A percentile compares a stretch with the other conserved stretches of the same genome.
These are phyloP conservation scores for Fopius arisanus DNA, from an alignment of 1,140 invertebrate species.

Conservation along the genomic window DNA sequence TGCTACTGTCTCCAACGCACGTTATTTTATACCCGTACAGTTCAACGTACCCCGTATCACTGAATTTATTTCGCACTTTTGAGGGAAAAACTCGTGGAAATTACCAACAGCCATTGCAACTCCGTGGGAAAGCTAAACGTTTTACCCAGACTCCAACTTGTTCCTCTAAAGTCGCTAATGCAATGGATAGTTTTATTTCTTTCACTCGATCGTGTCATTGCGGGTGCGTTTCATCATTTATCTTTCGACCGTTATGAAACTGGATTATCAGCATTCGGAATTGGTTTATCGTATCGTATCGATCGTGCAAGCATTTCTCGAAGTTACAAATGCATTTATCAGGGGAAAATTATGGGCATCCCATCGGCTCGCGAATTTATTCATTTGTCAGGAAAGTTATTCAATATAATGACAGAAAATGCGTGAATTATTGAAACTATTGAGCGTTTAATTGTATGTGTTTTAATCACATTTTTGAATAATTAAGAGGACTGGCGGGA, in stretches of 20 bases:
- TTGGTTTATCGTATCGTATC: background rate
- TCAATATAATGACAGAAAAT: no score
- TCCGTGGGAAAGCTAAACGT: background rate
- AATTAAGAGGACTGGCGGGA: no score
- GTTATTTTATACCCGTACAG: background rate
- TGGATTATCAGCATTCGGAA: background rate
- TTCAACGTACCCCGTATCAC: background rate
- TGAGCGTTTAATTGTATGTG: no score
- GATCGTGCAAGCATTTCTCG: background rate
- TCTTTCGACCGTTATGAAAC: constrained; percentile 4
- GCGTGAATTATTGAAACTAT: no score
- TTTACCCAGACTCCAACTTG: background rate
- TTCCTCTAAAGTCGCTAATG: background rate
- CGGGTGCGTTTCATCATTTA: background rate
- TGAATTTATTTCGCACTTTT: background rate
- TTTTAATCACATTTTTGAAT: no score
- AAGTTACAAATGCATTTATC: background rate
- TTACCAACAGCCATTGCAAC: background rate
- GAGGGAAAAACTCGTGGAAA: constrained; percentile 4
- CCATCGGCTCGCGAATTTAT: background rate
- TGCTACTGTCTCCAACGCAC: background rate
- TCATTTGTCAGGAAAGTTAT: no score
- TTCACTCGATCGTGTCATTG: background rate
- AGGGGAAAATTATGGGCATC: background rate
- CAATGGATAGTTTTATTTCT: background rate